Base-by-base conservation (phyloP, 2,888 invertebrate genomes). In the Proisotoma minuta region DNA sequence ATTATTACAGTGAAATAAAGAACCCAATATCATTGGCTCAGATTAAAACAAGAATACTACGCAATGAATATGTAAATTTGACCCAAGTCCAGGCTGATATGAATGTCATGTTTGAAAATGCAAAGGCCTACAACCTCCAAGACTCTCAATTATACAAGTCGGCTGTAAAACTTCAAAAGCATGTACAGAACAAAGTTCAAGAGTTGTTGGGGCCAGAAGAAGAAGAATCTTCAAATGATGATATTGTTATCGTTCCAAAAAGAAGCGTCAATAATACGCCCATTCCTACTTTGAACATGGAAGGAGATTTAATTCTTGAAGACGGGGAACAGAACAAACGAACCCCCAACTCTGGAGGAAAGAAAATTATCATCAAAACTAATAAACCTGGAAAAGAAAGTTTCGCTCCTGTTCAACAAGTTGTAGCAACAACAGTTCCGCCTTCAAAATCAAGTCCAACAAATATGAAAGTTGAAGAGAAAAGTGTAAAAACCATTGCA, bases 31-130 rank as follows among this genome's bases (percentile, higher is more conserved):
- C 97, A 0, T 80, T 99, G 75, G 86, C 89, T 72, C 94, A 96
- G 80, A 96, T 99, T 65, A 54, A 62, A 29, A 47, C 62, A 3
- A 64, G 66, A 62, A 75, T 77, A 5, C 70, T 82, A 75, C 86
- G 85, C 70, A 89, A 89, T 24, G 85, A 84, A 72, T 94, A 93
- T 77, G 87, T 87, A 0, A 90, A 88, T 12, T 82, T 95, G 0
- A 88, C 88, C 27, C 92, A 95, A 77, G 86, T 98, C 47, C 91
- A 94, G 0, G 88, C 88, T 0, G 98, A 99, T 77, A 84, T 99
- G 82, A 94, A 93, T 76, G 85, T 95, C 53, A 93, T 98, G 87
- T 92, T 98, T 78, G 93, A 95, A 76, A 99, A 99, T 79, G 98
- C 98, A 12, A 91, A 89, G 77, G 87, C 87, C 75, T 94, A 93